A percentile compares a stretch with the other conserved stretches of the same genome.
These are phyloP conservation scores for Melolontha melolontha DNA, from an alignment of 2,888 invertebrate genomes.

Conservation along the genomic window DNA sequence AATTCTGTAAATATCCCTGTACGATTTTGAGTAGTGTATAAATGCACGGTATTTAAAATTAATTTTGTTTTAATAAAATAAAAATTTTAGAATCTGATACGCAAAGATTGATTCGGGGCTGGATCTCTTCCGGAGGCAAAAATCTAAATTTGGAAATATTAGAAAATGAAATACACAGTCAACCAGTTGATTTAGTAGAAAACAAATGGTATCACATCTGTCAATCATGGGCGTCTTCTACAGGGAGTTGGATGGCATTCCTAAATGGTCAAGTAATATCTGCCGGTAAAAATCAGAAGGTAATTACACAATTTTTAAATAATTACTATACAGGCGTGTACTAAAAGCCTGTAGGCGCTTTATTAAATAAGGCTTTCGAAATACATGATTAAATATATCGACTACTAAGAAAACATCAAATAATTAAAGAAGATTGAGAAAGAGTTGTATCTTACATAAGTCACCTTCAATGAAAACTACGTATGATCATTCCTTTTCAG, in stretches of 20 bases:
- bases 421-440: no score
- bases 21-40: no score
- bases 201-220: slow-evolving; percentile 76
- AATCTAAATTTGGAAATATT: slow-evolving; percentile 71
- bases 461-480: no score
- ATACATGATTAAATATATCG: no score
- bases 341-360: not conserved
- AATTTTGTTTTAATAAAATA: slow-evolving; percentile 6
- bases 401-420: no score
- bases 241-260: slow-evolving; percentile 74
- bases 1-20: no score
- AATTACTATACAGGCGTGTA: not conserved
- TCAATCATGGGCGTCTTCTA: slow-evolving; percentile 73
- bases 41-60: no score
- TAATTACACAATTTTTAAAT: slow-evolving; percentile 46
- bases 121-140: slow-evolving; percentile 72
- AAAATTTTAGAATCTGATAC: slow-evolving; percentile 68
- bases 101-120: slow-evolving; percentile 69
- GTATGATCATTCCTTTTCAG: no score
- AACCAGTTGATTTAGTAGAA: slow-evolving; percentile 64
- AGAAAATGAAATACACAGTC: slow-evolving; percentile 66
- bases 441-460: no score
- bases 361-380: not conserved
- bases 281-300: slow-evolving; percentile 62
- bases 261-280: slow-evolving; percentile 70